Conservation (phyloP, 2,888 invertebrate species). For the Quadroppia sp. region DNA sequence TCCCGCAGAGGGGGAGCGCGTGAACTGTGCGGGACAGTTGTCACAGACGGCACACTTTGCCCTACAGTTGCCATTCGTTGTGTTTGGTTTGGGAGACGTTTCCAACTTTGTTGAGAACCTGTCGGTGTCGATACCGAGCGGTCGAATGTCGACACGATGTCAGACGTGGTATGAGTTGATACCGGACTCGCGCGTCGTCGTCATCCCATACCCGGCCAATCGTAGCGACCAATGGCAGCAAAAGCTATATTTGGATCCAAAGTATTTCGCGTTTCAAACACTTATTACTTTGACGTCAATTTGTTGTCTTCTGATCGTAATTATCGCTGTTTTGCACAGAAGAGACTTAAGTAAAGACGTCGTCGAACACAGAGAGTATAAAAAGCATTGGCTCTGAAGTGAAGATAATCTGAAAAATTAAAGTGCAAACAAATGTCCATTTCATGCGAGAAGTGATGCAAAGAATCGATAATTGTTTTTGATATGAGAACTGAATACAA, state of each 20-base stretch:
- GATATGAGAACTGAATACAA: too few relatives aligned
- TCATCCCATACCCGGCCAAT: conserved; percentile 74
- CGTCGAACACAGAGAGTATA: conserved; percentile 36
- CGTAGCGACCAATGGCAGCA: conserved; percentile 78
- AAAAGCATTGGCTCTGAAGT: conserved; percentile 36
- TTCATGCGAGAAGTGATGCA: too few relatives aligned
- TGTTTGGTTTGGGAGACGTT: conserved; percentile 94
- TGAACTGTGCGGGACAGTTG: conserved; percentile 76
- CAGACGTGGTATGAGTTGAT: conserved; percentile 79
- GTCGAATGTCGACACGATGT: conserved; percentile 33
- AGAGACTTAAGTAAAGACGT: conserved; percentile 63
- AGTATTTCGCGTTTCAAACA: conserved; percentile 74
- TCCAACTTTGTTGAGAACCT: conserved; percentile 94
- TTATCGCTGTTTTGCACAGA: conserved; percentile 80
- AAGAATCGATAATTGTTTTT: too few relatives aligned
- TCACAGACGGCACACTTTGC: conserved; percentile 87
- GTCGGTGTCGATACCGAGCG: conserved; percentile 64
- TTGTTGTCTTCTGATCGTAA: conserved; percentile 72
- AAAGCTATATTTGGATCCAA: conserved; percentile 91
- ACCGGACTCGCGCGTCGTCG: conserved; percentile 95
- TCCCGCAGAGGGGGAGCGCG: conserved; percentile 73
- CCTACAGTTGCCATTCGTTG: conserved; percentile 85
- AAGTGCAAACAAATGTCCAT: too few relatives aligned
- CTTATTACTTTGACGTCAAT: conserved; percentile 81
- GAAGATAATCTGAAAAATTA: background rate